phyloP scores from a whole-genome alignment of 2,113 vertebrate species.

The Mellivora capensis region DNA sequence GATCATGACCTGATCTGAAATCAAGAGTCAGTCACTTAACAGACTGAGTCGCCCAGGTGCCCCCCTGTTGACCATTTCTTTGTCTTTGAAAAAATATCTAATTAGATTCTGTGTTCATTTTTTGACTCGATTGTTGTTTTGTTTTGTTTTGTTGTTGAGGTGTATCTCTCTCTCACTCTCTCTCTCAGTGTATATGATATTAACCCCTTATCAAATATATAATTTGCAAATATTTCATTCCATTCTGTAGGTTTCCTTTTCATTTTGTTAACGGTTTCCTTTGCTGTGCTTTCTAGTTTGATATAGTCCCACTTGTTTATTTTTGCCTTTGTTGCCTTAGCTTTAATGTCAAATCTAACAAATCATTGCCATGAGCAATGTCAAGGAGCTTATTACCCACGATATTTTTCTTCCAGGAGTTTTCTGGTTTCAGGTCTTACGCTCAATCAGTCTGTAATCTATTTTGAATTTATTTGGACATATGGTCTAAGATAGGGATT shows the following conservation, averaged over 20 bases:
- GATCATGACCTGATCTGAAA: background rate
- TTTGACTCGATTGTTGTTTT: background rate
- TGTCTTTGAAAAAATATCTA: background rate
- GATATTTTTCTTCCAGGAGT: background rate
- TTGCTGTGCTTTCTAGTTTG: background rate
- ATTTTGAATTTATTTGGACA: background rate
- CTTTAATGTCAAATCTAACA: background rate
- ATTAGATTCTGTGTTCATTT: background rate
- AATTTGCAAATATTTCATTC: background rate
- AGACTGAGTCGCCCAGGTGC: background rate
- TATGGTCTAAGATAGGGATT: background rate
- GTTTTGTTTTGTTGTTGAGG: background rate
- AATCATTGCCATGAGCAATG: background rate
- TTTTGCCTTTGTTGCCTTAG: background rate
- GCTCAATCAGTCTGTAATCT: background rate
- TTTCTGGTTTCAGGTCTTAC: background rate
- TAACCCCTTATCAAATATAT: background rate
- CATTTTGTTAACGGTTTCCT: background rate
- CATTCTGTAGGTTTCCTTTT: background rate
- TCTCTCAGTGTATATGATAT: background rate
- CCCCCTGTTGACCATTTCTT: background rate
- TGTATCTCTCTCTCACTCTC: background rate
- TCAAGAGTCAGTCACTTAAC: background rate
- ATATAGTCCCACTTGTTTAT: background rate
- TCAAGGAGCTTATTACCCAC: background rate